phyloP scores from a whole-genome alignment of 2,888 invertebrate species.

The Calameuta pallipes region DNA sequence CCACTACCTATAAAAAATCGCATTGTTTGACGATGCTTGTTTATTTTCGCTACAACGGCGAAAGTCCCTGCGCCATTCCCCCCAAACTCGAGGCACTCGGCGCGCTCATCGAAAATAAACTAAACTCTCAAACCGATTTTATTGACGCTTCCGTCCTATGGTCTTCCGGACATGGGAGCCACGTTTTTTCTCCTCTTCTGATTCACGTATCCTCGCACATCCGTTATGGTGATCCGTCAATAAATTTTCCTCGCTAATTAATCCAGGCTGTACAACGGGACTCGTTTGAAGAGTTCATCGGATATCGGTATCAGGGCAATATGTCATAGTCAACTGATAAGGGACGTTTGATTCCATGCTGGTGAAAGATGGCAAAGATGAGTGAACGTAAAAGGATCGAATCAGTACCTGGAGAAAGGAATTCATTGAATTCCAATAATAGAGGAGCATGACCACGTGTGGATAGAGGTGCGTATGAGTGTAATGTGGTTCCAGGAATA shows the following conservation, averaged over 20 bases:
- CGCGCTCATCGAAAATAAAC: neutral
- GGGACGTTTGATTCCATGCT: neutral
- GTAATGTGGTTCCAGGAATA: neutral
- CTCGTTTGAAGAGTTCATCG: neutral
- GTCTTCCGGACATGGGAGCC: neutral
- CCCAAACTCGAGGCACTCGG: neutral
- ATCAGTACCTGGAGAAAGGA: neutral
- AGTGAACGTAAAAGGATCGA: neutral
- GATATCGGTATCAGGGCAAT: neutral
- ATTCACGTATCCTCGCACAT: neutral
- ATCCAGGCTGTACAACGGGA: neutral
- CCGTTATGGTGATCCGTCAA: neutral
- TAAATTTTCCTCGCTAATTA: neutral
- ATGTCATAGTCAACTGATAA: neutral
- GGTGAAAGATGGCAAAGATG: neutral
- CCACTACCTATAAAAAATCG: neutral
- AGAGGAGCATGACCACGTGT: neutral
- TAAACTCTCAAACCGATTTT: neutral
- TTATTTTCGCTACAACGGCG: neutral
- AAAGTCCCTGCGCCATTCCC: neutral
- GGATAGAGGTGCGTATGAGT: neutral
- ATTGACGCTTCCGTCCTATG: neutral
- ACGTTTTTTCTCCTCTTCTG: neutral
- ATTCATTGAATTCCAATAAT: neutral
- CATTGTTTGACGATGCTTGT: neutral